phyloP scores from a whole-genome alignment of 2,888 invertebrate species.

The Neria commutata region DNA sequence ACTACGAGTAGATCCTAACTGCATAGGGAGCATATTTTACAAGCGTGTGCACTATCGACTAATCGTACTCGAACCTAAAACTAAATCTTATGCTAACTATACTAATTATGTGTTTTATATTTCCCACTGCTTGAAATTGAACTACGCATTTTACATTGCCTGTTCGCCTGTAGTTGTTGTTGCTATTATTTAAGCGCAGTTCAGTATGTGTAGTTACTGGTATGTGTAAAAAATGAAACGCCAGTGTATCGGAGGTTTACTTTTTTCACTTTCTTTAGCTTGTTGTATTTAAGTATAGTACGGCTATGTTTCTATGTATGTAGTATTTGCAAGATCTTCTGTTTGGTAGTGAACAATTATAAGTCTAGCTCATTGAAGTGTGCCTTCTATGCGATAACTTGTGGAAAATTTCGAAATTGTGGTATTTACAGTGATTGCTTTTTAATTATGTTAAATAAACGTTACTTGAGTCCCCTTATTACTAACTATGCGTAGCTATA shows the following conservation, averaged over 20 bases:
- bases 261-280: conserved; percentile 20
- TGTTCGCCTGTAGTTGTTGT: not conserved
- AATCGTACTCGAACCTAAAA: too few species aligned
- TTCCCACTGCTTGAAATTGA: not conserved
- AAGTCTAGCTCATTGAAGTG: too few species aligned
- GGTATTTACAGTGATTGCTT: not conserved
- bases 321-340: not conserved
- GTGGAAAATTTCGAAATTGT: too few species aligned
- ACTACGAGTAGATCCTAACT: too few species aligned
- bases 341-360: too few species aligned
- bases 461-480: not conserved
- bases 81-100: too few species aligned
- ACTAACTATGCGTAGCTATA: too few species aligned
- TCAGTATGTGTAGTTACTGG: not conserved
- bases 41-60: too few species aligned
- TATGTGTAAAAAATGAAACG: conserved; percentile 46
- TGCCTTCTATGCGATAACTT: too few species aligned
- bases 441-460: too few species aligned
- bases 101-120: too few species aligned
- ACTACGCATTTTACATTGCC: not conserved
- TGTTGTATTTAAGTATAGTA: conserved; percentile 13
- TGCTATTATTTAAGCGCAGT: not conserved
- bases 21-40: too few species aligned
- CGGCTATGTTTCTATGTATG: not conserved
- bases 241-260: conserved; percentile 54